Conservation (phyloP, 2,888 invertebrate species). For the Hydropsyche betteni region DNA sequence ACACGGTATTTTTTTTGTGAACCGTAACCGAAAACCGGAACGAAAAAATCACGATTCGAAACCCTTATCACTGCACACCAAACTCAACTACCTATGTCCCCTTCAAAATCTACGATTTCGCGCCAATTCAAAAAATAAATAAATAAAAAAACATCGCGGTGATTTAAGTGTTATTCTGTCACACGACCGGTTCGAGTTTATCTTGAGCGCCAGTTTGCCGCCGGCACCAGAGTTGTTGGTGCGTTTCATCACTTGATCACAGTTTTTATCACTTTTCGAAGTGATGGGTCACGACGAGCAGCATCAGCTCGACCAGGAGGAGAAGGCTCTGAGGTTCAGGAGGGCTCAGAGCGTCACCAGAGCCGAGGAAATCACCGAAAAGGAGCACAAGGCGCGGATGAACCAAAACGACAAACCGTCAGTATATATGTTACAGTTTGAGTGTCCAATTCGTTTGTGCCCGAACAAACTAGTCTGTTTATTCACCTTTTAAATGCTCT, state of each 20-base stretch:
- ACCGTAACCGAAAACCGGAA: too few species aligned
- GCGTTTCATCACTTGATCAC: too few species aligned
- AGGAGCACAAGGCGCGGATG: conserved; percentile 80
- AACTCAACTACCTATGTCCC: too few species aligned
- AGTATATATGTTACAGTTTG: conserved; percentile 61
- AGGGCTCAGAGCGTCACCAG: conserved; percentile 87
- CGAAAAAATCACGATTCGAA: too few species aligned
- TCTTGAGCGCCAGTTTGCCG: background rate
- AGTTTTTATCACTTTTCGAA: background rate
- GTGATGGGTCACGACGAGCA: conserved; percentile 14
- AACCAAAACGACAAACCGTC: conserved; percentile 89
- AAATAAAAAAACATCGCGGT: too few species aligned
- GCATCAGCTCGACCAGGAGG: conserved; percentile 55
- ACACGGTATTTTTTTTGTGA: too few species aligned
- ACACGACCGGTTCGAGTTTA: background rate
- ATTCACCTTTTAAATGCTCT: too few species aligned
- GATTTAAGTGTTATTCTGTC: background rate
- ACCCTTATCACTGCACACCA: too few species aligned
- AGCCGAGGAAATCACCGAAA: conserved; percentile 86
- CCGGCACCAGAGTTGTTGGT: background rate
- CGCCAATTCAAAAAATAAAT: too few species aligned
- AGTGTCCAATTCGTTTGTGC: too few species aligned
- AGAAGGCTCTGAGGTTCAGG: conserved; percentile 70
- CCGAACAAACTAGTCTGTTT: too few species aligned
- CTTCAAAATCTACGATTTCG: too few species aligned